Conservation (phyloP, 2,797 vertebrate species). For the Tragopan temminckii region DNA sequence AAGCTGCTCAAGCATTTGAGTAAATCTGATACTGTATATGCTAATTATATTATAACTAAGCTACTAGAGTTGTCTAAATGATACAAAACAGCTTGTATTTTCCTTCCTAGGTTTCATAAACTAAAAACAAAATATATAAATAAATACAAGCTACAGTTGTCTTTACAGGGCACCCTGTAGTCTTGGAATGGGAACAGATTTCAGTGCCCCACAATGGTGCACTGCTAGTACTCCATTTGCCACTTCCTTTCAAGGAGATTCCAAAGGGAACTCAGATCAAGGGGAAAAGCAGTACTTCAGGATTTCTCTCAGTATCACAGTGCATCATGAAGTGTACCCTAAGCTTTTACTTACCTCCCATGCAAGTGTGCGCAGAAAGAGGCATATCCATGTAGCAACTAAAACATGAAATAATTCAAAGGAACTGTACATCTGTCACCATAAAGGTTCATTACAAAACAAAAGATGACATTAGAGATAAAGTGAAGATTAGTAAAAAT, state of each 20-base stretch:
- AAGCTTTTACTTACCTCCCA: background rate
- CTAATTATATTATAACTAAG: background rate
- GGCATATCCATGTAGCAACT: background rate
- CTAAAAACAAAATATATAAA: background rate
- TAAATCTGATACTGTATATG: background rate
- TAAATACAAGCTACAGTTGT: background rate
- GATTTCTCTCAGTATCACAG: background rate
- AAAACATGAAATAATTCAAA: background rate
- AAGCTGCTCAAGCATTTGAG: background rate
- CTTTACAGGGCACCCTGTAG: background rate
- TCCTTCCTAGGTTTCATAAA: background rate
- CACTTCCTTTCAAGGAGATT: background rate
- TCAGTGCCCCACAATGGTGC: accelerated
- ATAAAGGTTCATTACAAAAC: background rate
- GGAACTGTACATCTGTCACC: background rate
- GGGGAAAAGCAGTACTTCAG: background rate
- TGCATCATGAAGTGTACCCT: background rate
- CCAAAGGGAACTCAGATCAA: background rate
- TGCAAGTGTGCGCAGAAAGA: background rate
- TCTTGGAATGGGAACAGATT: background rate
- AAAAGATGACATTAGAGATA: background rate
- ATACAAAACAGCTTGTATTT: background rate
- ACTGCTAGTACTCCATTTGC: background rate
- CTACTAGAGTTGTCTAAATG: background rate
- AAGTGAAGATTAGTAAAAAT: background rate